Base-by-base conservation (phyloP, 2,888 invertebrate genomes). In the Sipha maydis region DNA sequence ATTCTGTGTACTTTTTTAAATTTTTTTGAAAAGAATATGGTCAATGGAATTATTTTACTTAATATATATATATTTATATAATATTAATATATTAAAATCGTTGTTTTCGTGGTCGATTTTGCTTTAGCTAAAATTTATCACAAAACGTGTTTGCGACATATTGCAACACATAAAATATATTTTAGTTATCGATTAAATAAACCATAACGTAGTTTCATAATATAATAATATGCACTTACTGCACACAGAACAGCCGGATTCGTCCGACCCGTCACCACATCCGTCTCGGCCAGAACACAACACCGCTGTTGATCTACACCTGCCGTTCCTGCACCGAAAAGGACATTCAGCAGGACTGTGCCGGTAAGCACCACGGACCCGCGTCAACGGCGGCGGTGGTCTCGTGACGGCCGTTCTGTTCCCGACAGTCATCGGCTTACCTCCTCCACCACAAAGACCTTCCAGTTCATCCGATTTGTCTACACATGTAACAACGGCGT, bases 381-480 rank as follows among this genome's bases (percentile, higher is more conserved):
- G 89, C 56, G 83, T 75, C 28, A 90, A 91, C 3, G 89, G 78
- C 34, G 90, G 84, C 73, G 89, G 84, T 94, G 83, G 88, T 90
- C 56, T 90, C 75, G 34, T 77, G 83, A 80, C 80, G 83, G 82
- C 90, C 77, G 93, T 93, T 90, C 94, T 89, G 71, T 89, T 89
- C 25, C 77, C 77, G 31, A 67, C 69, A 19, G 56, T 82, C 56
- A 77, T 34, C 0, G 14, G 34, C 82, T 73, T 41, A 0, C 89
- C 89, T n/a, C 84, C 93, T 90, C 94, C 94, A 90, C 94, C 94
- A 91, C 96, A 97, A 31, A 95, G 93, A 91, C 95, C 95, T n/a
- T 95, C 94, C 0, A 96, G 96, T 92, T 97, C 97, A 91, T 97
- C 97, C 89, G 96, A 96, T n/a, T 95, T 97, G 92, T 97, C 97